A percentile compares a stretch with the other conserved stretches of the same genome.
phyloP scores from a whole-genome alignment of 1,140 invertebrate genomes.

The Coptotermes formosanus region DNA sequence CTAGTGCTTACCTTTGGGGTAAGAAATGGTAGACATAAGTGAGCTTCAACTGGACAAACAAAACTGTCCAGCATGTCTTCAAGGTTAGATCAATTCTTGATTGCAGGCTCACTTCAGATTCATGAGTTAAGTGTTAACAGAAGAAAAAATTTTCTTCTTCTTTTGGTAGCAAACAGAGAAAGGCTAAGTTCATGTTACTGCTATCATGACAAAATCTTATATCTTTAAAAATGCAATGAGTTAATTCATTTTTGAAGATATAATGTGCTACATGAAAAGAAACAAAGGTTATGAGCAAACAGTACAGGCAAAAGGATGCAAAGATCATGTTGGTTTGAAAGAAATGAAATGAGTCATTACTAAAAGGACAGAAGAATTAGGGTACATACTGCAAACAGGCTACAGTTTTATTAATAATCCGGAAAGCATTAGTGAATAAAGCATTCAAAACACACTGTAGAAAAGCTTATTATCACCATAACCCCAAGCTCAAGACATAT shows the following conservation, averaged over 20 bases:
- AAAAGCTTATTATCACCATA: background rate
- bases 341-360: background rate
- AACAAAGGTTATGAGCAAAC: slow-evolving; percentile 3
- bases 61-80: background rate
- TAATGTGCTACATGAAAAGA: background rate
- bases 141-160: background rate
- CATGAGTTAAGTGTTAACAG: background rate
- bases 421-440: background rate
- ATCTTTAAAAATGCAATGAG: background rate
- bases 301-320: background rate
- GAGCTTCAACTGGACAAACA: background rate
- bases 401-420: background rate
- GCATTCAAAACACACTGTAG: background rate
- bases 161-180: background rate
- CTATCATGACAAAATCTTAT: background rate
- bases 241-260: background rate
- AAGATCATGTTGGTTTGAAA: background rate
- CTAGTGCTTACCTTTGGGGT: background rate
- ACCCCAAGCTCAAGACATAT: background rate
- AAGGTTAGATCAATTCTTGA: background rate
- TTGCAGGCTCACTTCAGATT: background rate
- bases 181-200: background rate
- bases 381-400: background rate
- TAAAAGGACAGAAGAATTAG: background rate
- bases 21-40: background rate